Evolutionary conservation across 1,140 invertebrate genomes (phyloP).

Genomic region (Ganaspis sp.): DNA sequence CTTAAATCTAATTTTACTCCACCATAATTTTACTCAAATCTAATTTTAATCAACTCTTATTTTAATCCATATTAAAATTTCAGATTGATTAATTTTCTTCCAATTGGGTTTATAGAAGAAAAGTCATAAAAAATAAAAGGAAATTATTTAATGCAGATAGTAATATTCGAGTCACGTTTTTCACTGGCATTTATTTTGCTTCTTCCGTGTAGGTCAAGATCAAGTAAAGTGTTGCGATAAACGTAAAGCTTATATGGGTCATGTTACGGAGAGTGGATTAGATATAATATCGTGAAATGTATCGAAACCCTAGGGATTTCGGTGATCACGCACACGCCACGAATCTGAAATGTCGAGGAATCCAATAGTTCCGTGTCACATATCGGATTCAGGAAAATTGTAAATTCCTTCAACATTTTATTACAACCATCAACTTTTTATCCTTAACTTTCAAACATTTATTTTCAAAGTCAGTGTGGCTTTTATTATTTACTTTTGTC

Average conservation of each 20-base stretch:
- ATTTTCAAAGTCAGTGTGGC: no score
- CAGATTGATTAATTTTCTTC: no score
- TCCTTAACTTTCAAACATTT: slow-evolving; percentile 41
- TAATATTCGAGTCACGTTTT: no score
- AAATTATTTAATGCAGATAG: no score
- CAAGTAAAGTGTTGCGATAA: background rate
- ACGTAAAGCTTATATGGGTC: background rate
- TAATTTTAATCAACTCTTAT: no score
- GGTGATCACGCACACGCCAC: slow-evolving; percentile 53
- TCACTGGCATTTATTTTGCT: no score
- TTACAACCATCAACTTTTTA: background rate
- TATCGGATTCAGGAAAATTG: slow-evolving; percentile 53
- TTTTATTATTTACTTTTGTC: slow-evolving; percentile 55
- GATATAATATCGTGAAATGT: background rate
- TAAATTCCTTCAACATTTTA: background rate
- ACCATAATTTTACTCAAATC: no score
- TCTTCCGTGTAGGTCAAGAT: background rate
- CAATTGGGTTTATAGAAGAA: no score
- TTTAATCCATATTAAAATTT: no score
- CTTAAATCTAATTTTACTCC: no score
- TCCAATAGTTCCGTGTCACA: slow-evolving; percentile 55
- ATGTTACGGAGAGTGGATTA: background rate
- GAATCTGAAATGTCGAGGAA: slow-evolving; percentile 52
- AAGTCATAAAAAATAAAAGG: no score
- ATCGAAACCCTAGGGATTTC: slow-evolving; percentile 38